Base-by-base conservation (phyloP, 1,140 invertebrate genomes). In the Anthonomus grandis region DNA sequence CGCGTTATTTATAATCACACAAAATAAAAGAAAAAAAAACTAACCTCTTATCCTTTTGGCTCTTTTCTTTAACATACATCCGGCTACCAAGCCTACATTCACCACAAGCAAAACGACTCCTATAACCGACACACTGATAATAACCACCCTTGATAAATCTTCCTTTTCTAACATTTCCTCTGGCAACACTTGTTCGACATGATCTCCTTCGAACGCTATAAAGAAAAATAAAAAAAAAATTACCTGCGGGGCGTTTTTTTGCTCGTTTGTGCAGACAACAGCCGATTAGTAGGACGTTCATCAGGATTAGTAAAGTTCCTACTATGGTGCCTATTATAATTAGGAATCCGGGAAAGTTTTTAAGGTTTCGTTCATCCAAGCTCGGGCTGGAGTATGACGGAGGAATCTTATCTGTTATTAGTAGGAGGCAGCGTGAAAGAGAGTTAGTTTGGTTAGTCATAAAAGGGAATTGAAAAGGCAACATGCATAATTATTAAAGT, bases 281-380 rank as follows among this genome's bases (percentile, higher is more conserved):
- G 49, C 90, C 86, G 59, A 94, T 89, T 70, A 94, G 79, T 54
- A 91, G 81, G 65, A 93, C 83, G 76, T 93, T 93, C 67, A 93
- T 80, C 21, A 87, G 73, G 21, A 90, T 81, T 44, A 90, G 77
- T 31, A 83, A 80, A 39, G 85, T 81, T 18, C 86, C 87, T 8
- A 88, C 81, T 22, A 89, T 79, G 50, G 84, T 86, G 34, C 89
- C 85, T 21, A 85, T 77, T 47, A 89, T 80, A 44, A 90, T 83
- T 62, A 93, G 82, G 60, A 92, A 80, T 39, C 83, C 78, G 38
- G 82, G 81, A 42, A 74, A 72, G 45, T 68, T 68, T 58, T 64
- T 67, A 23, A 70, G 63, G 27, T 66, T 69, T 60, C 67, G 66
- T 47, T 73, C 75, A 62, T 75, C 74, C 58, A 70, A 64, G 51